Evolutionary conservation across 2,797 vertebrate genomes (phyloP), one percentile per base, ranked within the genome.

Genomic region (Poeciliopsis gracilis): DNA sequence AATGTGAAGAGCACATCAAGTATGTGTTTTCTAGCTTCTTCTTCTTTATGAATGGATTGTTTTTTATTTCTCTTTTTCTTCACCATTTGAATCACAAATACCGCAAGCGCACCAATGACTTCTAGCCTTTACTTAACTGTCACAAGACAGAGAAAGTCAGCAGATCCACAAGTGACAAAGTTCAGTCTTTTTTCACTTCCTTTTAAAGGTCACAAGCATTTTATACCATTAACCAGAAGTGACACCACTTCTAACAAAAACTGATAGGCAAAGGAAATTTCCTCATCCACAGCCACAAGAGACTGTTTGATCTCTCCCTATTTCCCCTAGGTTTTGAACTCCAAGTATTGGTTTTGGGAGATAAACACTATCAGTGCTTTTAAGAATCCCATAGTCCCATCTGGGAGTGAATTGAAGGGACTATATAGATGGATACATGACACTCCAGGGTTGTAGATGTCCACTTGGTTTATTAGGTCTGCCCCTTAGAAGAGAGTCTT

Each of bases 361-460:
- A 92, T 91, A 89, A 92, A 87, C 88, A 88, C 79, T 89, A 87
- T 81, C n/a, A 4, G 59, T 5, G 66, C 84, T 80, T 90, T 90
- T 74, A 89, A 82, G 82, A 84, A 84, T 77, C 84, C 79, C 77
- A 77, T 51, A 63, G 79, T 89, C 87, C 82, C 89, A 84, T 80
- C 82, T 74, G 72, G 77, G 73, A 75, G 77, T 49, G 81, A 85
- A 82, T 73, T 67, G 81, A 77, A 72, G 81, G 57, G 80, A 84
- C 80, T 81, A 16, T 73, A 78, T 23, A 33, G 87, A 81, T 77
- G 75, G 73, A 91, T 85, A 73, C 51, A 57, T 83, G 84, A 87
- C 85, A 90, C 87, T 88, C 83, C 77, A 87, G 82, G 86, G 84
- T 86, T 89, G 90, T 89, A 83, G 84, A 88, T 86, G 83, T 89